Evolutionary conservation across 2,888 invertebrate species (phyloP), one percentile per base, ranked within the genome.

Genomic region (Patella pellucida): DNA sequence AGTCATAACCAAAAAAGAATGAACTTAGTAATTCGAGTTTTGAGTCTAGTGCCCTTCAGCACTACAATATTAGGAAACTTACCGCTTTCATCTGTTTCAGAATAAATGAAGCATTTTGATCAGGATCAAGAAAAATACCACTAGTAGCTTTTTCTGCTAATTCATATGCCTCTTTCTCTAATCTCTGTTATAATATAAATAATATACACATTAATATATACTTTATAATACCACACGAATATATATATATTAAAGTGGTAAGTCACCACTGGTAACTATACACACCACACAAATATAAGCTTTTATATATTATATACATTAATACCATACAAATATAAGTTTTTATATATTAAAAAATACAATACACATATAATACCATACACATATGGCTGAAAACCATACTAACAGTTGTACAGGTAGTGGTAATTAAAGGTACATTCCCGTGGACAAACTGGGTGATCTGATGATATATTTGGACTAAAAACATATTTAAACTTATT

Each of bases 81-180:
- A 90, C 90, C 83, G 84, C 79, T 80, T 84, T 86, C 83, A 90
- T 83, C 23, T 87, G 85, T 9, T 77, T 83, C 15, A 90, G 83
- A 27, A 90, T 84, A 16, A 76, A 79, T n/a, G 87, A 82, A 2
- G 90, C 87, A 72, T 88, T 85, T 76, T 89, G 85, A 41, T 78
- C 78, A n/a, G 90, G 88, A 71, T 90, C 88, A 70, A 90, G 82
- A 81, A 87, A 90, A 71, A 84, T 84, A 5, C 89, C 89, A 51
- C 83, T 82, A 5, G 89, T 90, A 1, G 89, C 89, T 69, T 81
- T 77, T n/a, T 87, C 86, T 71, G 85, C 81, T 16, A 89, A 78
- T 19, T 83, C 83, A 69, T 82, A 80, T 0, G 88, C 89, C 75
- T 88, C 86, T 73, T 84, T 85, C 76, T 89, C 88, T 54, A 89